Conservation (phyloP, 2,888 invertebrate species). For the Ophion slaviceki region DNA sequence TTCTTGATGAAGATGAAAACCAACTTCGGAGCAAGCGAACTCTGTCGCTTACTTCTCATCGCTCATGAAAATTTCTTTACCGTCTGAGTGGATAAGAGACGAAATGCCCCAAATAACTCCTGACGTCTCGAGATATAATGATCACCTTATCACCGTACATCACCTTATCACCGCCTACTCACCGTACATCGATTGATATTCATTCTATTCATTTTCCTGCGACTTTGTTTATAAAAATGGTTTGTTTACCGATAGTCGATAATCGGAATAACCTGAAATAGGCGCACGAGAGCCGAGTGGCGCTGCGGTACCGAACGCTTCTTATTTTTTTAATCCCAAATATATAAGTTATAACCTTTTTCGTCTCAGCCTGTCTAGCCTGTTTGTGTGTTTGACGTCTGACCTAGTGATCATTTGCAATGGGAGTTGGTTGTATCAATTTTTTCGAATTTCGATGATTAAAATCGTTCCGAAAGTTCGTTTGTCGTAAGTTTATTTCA, state of each 20-base stretch:
- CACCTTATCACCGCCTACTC: no score
- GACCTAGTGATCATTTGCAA: constrained; percentile 33
- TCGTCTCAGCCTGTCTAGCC: constrained; percentile 14
- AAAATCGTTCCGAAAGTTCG: not conserved
- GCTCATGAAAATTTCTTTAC: no score
- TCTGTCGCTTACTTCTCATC: no score
- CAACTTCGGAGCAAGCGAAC: no score
- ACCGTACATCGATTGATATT: no score
- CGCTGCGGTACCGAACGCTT: constrained; percentile 33
- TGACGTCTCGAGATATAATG: no score
- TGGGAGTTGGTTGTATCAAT: constrained; percentile 43
- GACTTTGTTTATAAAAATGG: not conserved
- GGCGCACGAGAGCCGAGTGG: not conserved
- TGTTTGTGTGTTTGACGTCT: constrained; percentile 49
- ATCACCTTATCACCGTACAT: no score
- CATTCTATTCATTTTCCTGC: no score
- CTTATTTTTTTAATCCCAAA: constrained; percentile 23
- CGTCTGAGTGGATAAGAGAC: no score
- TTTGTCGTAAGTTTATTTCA: not conserved
- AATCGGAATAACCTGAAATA: constrained; percentile 3
- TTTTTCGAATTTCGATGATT: constrained; percentile 22
- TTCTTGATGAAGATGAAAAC: not conserved
- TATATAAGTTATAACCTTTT: constrained; percentile 23
- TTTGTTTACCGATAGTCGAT: not conserved
- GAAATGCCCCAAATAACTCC: no score